Base-by-base conservation (phyloP, 2,113 vertebrate genomes). In the Thalassoma bifasciatum region DNA sequence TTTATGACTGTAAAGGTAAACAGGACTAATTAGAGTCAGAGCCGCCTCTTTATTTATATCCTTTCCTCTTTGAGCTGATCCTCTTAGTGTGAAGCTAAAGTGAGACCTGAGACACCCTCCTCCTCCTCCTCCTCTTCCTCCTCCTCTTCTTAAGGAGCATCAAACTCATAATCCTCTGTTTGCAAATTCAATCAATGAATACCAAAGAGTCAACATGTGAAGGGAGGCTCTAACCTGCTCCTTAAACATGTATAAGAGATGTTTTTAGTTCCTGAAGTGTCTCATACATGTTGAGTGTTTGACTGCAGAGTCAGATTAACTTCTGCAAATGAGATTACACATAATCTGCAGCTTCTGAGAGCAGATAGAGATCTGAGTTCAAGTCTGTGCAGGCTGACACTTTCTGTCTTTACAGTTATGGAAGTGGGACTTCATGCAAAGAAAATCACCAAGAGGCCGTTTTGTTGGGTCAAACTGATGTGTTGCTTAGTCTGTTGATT, bases 1-100 rank as follows among this genome's bases (percentile, higher is more conserved):
- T 22, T 8, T 3, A 13, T 3, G 7, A 46, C 19, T 14, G 56
- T 23, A 14, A 8, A 24, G 59, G 52, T 64, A 19, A 81, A 37
- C 54, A 40, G 21, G 23, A n/a, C n/a, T 26, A 49, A 46, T 2
- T 5, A 17, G 37, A 38, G 38, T 13, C 1, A 4, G 46, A 82
- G 10, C 47, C 21, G 7, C 2, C 19, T 72, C 46, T 75, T 69
- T 82, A 80, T 88, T 80, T 85, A 54, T 60, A 79, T 70, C 77
- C 50, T 66, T 81, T 81, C 77, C 65, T 72, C 53, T 75, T 64
- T 13, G 44, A 57, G 58, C 30, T 77, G 88, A 89, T 86, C 89
- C 79, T 87, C 81, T 91, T 91, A 88, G 46, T 64, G 65, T 0
- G 74, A 6, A 60, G 81, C 81, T 77, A 66, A 88, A 89, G 63